phyloP scores from a whole-genome alignment of 2,113 vertebrate species.

The Gambusia affinis region DNA sequence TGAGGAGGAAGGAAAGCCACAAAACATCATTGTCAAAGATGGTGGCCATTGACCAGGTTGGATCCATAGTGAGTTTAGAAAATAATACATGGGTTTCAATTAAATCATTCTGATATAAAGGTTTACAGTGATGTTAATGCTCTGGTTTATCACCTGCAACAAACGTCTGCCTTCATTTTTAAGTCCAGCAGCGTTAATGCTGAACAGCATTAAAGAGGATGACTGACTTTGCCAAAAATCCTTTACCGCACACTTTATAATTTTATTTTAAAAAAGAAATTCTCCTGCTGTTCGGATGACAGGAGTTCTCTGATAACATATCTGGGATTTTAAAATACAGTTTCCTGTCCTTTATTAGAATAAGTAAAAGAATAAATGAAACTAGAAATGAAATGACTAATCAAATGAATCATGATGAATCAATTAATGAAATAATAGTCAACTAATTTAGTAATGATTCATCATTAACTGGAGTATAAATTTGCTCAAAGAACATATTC shows the following conservation, averaged over 20 bases:
- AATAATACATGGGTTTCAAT: background rate
- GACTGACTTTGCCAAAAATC: slow-evolving; percentile 6
- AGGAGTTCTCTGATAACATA: slow-evolving; percentile 6
- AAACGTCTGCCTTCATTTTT: slow-evolving; percentile 11
- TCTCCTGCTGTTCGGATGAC: slow-evolving; percentile 15
- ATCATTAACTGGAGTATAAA: no score
- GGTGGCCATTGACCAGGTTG: no score
- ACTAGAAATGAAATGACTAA: background rate
- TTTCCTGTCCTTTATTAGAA: no score
- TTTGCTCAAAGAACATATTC: no score
- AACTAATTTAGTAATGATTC: no score
- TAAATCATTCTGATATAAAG: slow-evolving; percentile 19
- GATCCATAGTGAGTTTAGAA: no score
- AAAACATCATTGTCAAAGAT: no score
- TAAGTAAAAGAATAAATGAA: background rate
- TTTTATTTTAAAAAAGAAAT: background rate
- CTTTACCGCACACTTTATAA: slow-evolving; percentile 13
- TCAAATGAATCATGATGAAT: no score
- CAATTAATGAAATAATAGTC: no score
- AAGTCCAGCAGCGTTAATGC: slow-evolving; percentile 15
- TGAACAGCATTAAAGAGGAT: slow-evolving; percentile 8
- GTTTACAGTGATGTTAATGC: slow-evolving; percentile 22
- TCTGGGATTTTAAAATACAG: background rate
- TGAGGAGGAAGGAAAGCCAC: no score
- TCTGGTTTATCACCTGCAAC: slow-evolving; percentile 8